phyloP scores from a whole-genome alignment of 2,797 vertebrate species.

The Carcharodon carcharias region DNA sequence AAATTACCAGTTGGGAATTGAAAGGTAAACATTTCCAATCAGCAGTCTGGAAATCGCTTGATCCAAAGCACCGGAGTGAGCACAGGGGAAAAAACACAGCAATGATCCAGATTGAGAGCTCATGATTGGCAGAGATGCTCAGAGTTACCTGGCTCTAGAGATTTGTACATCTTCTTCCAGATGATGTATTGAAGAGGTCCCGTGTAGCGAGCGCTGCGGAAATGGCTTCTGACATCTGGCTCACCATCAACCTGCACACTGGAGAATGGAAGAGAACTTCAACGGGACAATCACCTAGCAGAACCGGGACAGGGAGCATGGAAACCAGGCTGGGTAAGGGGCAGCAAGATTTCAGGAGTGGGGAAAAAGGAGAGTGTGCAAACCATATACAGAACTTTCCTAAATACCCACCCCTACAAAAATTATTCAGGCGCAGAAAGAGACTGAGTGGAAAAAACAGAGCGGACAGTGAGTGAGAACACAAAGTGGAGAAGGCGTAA shows the following conservation, averaged over 20 bases:
- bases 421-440: neutral
- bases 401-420: neutral
- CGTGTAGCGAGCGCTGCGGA: slow-evolving; percentile 56
- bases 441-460: neutral
- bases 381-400: neutral
- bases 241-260: slow-evolving; percentile 42
- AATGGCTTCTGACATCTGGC: slow-evolving; percentile 52
- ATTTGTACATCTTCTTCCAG: slow-evolving; percentile 71
- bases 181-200: slow-evolving; percentile 71
- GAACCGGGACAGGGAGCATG: neutral
- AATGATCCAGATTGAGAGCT: no score
- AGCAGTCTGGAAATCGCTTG: no score
- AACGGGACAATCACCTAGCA: no score
- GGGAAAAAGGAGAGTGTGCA: neutral
- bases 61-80: neutral
- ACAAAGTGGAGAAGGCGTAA: no score
- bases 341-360: neutral
- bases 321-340: neutral
- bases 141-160: slow-evolving; percentile 60
- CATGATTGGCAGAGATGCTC: neutral
- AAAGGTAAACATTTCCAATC: neutral
- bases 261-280: neutral
- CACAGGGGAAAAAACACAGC: neutral
- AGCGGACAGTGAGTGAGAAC: neutral
- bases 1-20: no score